phyloP scores from a whole-genome alignment of 2,797 vertebrate genomes.

The Hippoglossus hippoglossus region DNA sequence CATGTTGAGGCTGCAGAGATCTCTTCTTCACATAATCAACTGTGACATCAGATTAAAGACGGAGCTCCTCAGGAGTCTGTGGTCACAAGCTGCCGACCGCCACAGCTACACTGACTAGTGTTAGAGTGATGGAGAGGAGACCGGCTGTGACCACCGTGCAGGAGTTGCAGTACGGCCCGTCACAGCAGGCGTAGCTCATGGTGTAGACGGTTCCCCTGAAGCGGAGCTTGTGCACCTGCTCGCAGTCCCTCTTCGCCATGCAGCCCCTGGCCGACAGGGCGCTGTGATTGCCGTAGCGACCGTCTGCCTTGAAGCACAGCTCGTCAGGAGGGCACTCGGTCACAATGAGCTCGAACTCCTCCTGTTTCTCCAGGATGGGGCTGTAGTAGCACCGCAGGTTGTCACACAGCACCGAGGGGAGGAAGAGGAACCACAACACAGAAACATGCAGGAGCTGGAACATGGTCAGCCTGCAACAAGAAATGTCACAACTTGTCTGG shows the following conservation, averaged over 20 bases:
- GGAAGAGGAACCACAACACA: conserved; percentile 56
- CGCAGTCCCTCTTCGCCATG: conserved; percentile 52
- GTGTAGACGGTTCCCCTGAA: conserved; percentile 57
- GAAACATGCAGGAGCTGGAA: conserved; percentile 31
- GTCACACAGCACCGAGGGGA: conserved; percentile 60
- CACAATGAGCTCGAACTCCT: conserved; percentile 16
- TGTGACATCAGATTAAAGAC: conserved; percentile 1
- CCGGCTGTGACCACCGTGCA: background rate
- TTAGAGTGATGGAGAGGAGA: conserved; percentile 14
- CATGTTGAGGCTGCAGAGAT: conserved; percentile 35
- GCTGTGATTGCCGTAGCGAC: conserved; percentile 68
- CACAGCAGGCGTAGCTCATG: conserved; percentile 77
- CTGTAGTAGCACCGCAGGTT: conserved; percentile 78
- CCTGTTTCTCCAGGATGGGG: conserved; percentile 51
- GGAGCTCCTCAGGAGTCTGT: background rate
- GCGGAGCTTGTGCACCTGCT: conserved; percentile 16
- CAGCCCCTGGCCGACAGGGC: conserved; percentile 72
- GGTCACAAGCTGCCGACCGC: conserved; percentile 30
- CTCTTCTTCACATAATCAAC: background rate
- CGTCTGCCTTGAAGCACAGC: conserved; percentile 69
- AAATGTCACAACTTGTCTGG: background rate
- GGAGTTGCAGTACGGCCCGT: conserved; percentile 75
- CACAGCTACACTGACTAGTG: conserved; percentile 32
- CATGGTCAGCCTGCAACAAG: conserved; percentile 36
- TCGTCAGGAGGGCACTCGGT: conserved; percentile 70